phyloP scores from a whole-genome alignment of 2,888 invertebrate species.

The Venusia cambrica region DNA sequence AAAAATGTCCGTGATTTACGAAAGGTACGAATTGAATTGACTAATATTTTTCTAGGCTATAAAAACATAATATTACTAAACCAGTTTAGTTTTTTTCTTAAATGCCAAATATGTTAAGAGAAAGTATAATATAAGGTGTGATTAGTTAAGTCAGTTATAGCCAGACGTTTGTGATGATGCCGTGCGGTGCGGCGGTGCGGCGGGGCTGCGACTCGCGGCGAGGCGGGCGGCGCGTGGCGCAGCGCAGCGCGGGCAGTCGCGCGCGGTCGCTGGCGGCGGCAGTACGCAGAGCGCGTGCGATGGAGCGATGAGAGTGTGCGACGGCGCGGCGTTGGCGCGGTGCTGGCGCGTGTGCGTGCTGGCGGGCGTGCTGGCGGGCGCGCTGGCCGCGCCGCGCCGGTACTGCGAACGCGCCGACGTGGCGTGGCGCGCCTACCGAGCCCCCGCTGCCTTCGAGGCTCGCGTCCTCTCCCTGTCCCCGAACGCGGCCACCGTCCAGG shows the following conservation, averaged over 20 bases:
- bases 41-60: too few relatives aligned
- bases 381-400: conserved; percentile 59
- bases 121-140: too few relatives aligned
- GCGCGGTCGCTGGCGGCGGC: conserved; percentile 56
- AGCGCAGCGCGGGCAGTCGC: conserved; percentile 58
- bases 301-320: conserved; percentile 76
- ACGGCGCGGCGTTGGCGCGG: conserved; percentile 75
- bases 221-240: conserved; percentile 12
- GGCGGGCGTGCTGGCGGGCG: conserved; percentile 64
- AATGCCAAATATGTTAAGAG: too few relatives aligned
- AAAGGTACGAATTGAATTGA: too few relatives aligned
- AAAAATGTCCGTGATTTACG: too few relatives aligned
- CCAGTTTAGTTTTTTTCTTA: too few relatives aligned
- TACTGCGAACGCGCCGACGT: conserved; percentile 79
- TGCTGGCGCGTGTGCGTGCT: conserved; percentile 71
- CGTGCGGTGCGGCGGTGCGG: not conserved
- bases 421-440: conserved; percentile 76
- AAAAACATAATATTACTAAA: too few relatives aligned
- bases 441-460: conserved; percentile 75
- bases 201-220: conserved; percentile 4
- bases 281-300: conserved; percentile 54
- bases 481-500: conserved; percentile 70
- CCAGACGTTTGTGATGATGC: too few relatives aligned
- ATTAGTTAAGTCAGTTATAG: too few relatives aligned
- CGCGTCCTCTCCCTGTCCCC: conserved; percentile 67